Evolutionary conservation across 2,113 vertebrate genomes (phyloP), one percentile per base, ranked within the genome.

Genomic region (Polypterus senegalus): DNA sequence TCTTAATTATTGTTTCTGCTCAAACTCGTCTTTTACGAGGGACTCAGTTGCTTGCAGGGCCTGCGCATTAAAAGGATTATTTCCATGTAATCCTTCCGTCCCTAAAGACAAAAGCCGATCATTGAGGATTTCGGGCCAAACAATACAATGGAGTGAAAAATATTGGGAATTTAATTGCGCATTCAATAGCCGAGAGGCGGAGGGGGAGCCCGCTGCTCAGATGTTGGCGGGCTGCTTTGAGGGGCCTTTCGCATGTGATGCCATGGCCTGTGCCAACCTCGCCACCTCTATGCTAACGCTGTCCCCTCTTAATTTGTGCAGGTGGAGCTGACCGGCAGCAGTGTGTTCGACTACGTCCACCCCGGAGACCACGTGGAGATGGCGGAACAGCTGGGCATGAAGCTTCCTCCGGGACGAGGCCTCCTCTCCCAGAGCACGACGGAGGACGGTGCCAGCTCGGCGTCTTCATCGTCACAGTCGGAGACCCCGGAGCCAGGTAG

Each of bases 321-420:
- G 96, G 96, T 98, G 86, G 96, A 99, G 90, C 87, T 99, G 85
- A 97, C 95, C 54, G 96, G 96, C 82, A 99, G 96, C 90, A 98
- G 96, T 7, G 89, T 87, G 64, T 99, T 99, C 69, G 96, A 99
- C 83, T 98, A 99, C 75, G 86, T 99, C 69, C 95, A 99, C 82
- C 96, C 96, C 0, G 95, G 94, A 61, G 96, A 99, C 79, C 96
- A 98, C 48, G 94, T 94, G 83, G 96, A 99, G 82, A 92, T 90
- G 92, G 96, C 96, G 3, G 96, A 99, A 81, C 95, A 99, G 86
- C 89, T 99, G 69, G 96, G 95, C 74, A 97, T 97, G 94, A 98
- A 98, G 87, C 89, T 97, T 68, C 93, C 96, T 44, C 95, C 94
- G 2, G 94, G 95, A 59, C 84, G 95, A 75, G 92, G 92, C 47